Evolutionary conservation across 2,113 vertebrate genomes (phyloP).

Genomic region (Ciconia stormi): DNA sequence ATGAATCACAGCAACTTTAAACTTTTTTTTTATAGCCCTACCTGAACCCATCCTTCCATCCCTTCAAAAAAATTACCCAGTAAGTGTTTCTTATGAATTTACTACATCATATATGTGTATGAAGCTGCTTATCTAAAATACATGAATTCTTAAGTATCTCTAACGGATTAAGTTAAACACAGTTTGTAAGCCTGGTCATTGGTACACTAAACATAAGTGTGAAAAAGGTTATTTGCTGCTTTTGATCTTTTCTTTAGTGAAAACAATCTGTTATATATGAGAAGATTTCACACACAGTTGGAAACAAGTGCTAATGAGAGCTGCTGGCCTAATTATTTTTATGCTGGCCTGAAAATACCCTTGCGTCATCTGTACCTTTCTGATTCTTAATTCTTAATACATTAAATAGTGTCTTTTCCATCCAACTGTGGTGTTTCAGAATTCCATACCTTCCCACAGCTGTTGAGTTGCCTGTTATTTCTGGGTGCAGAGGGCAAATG

Average conservation of each 20-base stretch:
- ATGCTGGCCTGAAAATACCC: not conserved
- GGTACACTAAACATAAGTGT: not conserved
- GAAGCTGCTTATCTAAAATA: slow-evolving; percentile 32
- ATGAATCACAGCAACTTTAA: slow-evolving; percentile 72
- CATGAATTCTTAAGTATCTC: slow-evolving; percentile 26
- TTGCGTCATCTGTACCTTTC: not conserved
- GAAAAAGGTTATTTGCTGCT: not conserved
- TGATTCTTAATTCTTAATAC: not conserved
- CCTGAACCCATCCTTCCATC: slow-evolving; percentile 91
- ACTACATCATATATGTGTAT: slow-evolving; percentile 45
- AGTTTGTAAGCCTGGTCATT: not conserved
- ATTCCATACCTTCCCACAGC: not conserved
- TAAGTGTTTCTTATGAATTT: slow-evolving; percentile 84
- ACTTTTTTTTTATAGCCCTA: slow-evolving; percentile 82
- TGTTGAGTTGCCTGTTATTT: not conserved
- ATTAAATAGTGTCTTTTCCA: not conserved
- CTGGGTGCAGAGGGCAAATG: not conserved
- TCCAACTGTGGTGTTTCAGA: not conserved
- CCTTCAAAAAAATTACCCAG: slow-evolving; percentile 91
- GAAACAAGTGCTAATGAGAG: not conserved
- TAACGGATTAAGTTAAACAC: slow-evolving; percentile 12
- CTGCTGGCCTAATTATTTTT: not conserved
- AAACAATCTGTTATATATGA: not conserved
- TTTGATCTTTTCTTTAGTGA: not conserved
- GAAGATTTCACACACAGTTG: not conserved